phyloP scores from a whole-genome alignment of 2,113 vertebrate species.

The Silurus meridionalis region DNA sequence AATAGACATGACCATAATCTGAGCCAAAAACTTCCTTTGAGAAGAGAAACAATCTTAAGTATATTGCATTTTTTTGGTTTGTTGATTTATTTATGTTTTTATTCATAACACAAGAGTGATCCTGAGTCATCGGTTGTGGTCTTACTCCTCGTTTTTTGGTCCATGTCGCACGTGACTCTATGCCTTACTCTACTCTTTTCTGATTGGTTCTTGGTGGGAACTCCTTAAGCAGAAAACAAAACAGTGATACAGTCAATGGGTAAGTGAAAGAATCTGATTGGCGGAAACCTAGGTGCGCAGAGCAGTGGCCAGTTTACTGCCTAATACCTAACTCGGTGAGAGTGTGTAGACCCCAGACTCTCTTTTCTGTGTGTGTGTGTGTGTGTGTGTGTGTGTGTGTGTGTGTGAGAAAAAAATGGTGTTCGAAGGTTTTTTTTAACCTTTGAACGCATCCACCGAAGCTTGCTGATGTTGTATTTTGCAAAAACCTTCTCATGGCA shows the following conservation, averaged over 20 bases:
- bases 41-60: conserved; percentile 52
- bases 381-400: conserved; percentile 22
- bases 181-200: conserved; percentile 39
- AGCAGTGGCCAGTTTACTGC: conserved; percentile 45
- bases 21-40: conserved; percentile 54
- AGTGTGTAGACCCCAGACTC: conserved; percentile 22
- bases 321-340: conserved; percentile 35
- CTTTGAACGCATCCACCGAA: conserved; percentile 57
- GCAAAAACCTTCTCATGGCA: conserved; percentile 66
- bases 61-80: conserved; percentile 32
- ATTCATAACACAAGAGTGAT: conserved; percentile 29
- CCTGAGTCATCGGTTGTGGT: conserved; percentile 32
- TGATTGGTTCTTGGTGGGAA: conserved; percentile 14
- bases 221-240: background rate
- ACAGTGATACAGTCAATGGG: background rate
- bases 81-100: conserved; percentile 8
- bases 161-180: conserved; percentile 22
- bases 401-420: conserved; percentile 39
- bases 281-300: conserved; percentile 1
- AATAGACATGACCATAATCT: background rate
- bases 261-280: conserved; percentile 17
- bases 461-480: conserved; percentile 59
- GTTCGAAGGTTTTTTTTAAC: conserved; percentile 60
- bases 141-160: conserved; percentile 42
- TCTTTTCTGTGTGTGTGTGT: conserved; percentile 7